Percentiles rank a stretch among this genome's conserved stretches.
phyloP scores from a whole-genome alignment of 1,140 invertebrate genomes.

The Zaprionus tsacasi region DNA sequence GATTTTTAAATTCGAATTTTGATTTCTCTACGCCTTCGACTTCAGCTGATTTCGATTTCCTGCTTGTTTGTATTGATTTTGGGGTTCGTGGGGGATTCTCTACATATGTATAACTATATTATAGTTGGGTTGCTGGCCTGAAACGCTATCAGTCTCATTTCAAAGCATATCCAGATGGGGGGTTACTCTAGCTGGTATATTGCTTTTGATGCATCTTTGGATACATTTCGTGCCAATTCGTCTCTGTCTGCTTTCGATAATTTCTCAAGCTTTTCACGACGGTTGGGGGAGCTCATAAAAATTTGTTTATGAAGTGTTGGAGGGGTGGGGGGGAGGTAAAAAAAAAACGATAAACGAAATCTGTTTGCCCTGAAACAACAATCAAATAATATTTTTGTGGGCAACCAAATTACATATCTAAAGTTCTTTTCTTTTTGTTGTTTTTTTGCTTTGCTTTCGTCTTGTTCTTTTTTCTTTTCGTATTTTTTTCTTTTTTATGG shows the following conservation, averaged over 20 bases:
- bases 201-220: slow-evolving; percentile 82
- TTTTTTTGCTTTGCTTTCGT: not conserved
- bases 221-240: slow-evolving; percentile 73
- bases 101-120: slow-evolving; percentile 2
- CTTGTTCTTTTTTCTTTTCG: not conserved
- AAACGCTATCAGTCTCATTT: slow-evolving; percentile 83
- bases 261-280: slow-evolving; percentile 19
- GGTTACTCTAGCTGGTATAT: slow-evolving; percentile 49
- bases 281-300: slow-evolving; percentile 49
- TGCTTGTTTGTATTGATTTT: slow-evolving; percentile 11
- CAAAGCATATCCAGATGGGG: slow-evolving; percentile 55
- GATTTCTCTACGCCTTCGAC: slow-evolving; percentile 74
- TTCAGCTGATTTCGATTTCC: slow-evolving; percentile 35
- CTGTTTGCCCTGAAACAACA: slow-evolving; percentile 53
- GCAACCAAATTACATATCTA: slow-evolving; percentile 71
- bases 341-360: slow-evolving; percentile 28
- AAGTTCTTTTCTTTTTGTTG: slow-evolving; percentile 43
- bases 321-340: not conserved
- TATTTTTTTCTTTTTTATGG: slow-evolving; percentile 39
- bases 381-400: slow-evolving; percentile 76
- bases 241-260: slow-evolving; percentile 36
- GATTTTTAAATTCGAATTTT: slow-evolving; percentile 83
- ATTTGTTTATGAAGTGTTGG: slow-evolving; percentile 68
- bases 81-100: not conserved
- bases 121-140: slow-evolving; percentile 49